Percentiles rank a stretch among this genome's conserved stretches.
Evolutionary conservation across 1,140 invertebrate species (phyloP).

Genomic region (Drosophila hydei): DNA sequence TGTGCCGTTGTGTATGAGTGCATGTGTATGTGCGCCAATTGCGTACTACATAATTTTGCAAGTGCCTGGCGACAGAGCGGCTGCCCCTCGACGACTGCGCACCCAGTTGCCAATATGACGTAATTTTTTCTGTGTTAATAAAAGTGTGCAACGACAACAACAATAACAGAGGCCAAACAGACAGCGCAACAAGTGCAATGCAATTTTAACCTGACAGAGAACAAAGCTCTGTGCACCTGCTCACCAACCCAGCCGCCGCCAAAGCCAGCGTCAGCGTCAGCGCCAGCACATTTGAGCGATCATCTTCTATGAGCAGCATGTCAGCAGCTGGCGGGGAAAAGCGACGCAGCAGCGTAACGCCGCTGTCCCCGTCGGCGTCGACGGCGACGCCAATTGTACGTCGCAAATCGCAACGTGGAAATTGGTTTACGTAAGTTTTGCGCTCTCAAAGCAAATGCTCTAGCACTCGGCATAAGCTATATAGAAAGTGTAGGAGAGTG

Average conservation of each 20-base stretch:
- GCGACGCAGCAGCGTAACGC: conserved; percentile 48
- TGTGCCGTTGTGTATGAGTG: conserved; percentile 2
- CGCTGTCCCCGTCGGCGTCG: conserved; percentile 21
- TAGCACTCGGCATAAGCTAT: background rate
- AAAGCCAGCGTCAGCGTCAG: background rate
- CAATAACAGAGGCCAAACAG: conserved; percentile 9
- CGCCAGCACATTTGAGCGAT: conserved; percentile 3
- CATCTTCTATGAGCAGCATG: conserved; percentile 37
- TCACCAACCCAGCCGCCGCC: background rate
- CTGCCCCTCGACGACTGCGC: conserved; percentile 33
- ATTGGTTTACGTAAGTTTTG: conserved; percentile 83
- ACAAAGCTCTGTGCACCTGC: conserved; percentile 19
- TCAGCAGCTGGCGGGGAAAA: conserved; percentile 57
- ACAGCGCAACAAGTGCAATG: conserved; percentile 52
- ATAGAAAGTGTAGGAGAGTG: background rate
- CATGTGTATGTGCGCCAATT: conserved; percentile 40
- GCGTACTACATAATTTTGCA: conserved; percentile 66
- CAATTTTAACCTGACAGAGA: conserved; percentile 54
- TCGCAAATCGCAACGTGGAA: conserved; percentile 80
- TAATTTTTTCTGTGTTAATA: conserved; percentile 62
- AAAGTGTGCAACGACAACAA: conserved; percentile 36
- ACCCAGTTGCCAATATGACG: conserved; percentile 66
- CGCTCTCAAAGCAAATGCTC: conserved; percentile 18
- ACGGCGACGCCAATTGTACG: conserved; percentile 54
- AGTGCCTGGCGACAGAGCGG: conserved; percentile 60